phyloP scores from a whole-genome alignment of 2,888 invertebrate species.

The Diaprepes abbreviatus region DNA sequence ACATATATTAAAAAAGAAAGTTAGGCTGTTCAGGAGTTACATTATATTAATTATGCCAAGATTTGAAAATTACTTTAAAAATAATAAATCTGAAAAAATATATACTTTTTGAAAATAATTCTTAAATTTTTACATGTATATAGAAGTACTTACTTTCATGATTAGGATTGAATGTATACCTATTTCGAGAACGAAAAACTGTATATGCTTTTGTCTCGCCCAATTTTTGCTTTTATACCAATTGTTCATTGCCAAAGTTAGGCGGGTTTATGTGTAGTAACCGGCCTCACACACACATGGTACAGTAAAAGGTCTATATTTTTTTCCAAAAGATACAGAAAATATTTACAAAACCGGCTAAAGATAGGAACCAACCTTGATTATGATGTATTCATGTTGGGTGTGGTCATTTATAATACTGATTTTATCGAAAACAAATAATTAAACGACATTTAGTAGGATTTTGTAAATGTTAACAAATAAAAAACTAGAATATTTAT shows the following conservation, averaged over 20 bases:
- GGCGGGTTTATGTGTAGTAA: conserved; percentile 38
- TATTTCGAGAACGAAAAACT: conserved; percentile 56
- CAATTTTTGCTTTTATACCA: conserved; percentile 48
- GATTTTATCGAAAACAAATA: conserved; percentile 13
- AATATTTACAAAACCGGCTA: conserved; percentile 15
- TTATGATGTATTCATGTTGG: conserved; percentile 11
- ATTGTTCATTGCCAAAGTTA: conserved; percentile 35
- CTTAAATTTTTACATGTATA: neutral
- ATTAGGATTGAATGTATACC: conserved; percentile 49
- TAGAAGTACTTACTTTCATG: conserved; percentile 51
- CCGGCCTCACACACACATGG: conserved; percentile 31
- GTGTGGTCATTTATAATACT: conserved; percentile 21
- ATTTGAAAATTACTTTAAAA: too few species aligned
- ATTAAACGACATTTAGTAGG: too few species aligned
- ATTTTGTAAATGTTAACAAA: too few species aligned
- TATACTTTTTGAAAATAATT: too few species aligned
- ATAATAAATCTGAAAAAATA: too few species aligned
- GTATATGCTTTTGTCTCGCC: conserved; percentile 46
- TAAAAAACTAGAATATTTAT: too few species aligned
- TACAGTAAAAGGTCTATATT: conserved; percentile 4
- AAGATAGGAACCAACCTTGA: conserved; percentile 19
- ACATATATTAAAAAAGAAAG: too few species aligned
- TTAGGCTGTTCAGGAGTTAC: too few species aligned
- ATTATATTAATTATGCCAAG: too few species aligned
- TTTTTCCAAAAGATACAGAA: neutral